phyloP scores from a whole-genome alignment of 2,888 invertebrate genomes.

The Mythimna impura region DNA sequence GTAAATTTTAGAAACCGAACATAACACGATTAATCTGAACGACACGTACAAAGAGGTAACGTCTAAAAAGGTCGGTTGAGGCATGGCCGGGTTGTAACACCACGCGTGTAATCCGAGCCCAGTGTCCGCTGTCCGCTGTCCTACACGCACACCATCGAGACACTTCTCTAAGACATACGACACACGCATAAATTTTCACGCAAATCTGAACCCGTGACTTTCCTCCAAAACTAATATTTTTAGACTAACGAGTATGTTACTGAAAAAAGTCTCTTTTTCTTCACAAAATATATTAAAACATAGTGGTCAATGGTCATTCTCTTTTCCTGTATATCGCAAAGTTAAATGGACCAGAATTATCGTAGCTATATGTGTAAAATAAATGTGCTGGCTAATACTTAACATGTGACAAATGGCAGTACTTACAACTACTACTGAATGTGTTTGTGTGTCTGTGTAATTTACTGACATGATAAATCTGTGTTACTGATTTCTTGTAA shows the following conservation, averaged over 20 bases:
- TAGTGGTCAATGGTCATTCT: constrained; percentile 29
- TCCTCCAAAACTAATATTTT: constrained; percentile 72
- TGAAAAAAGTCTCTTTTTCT: constrained; percentile 27
- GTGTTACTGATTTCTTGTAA: constrained; percentile 33
- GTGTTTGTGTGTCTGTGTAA: constrained; percentile 41
- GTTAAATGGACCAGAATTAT: constrained; percentile 50
- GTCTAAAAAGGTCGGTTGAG: constrained; percentile 65
- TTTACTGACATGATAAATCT: constrained; percentile 42
- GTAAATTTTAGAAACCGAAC: constrained; percentile 36
- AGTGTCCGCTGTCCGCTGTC: constrained; percentile 61
- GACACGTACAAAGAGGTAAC: constrained; percentile 50
- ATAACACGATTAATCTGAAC: constrained; percentile 49
- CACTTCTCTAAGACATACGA: constrained; percentile 78
- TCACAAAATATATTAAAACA: constrained; percentile 23
- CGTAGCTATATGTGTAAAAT: constrained; percentile 39
- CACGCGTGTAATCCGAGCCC: constrained; percentile 67
- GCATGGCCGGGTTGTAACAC: constrained; percentile 47
- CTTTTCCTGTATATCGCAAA: constrained; percentile 33
- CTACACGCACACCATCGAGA: constrained; percentile 68
- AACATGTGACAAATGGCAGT: constrained; percentile 47
- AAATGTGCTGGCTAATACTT: constrained; percentile 44
- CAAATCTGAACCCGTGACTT: constrained; percentile 76
- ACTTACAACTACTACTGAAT: constrained; percentile 38
- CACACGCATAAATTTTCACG: constrained; percentile 82
- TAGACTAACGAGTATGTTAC: constrained; percentile 69